A percentile compares a stretch with the other conserved stretches of the same genome.
These are phyloP conservation scores for Corythornis vintsioides DNA, from an alignment of 2,113 vertebrate genomes.

Conservation along the genomic window DNA sequence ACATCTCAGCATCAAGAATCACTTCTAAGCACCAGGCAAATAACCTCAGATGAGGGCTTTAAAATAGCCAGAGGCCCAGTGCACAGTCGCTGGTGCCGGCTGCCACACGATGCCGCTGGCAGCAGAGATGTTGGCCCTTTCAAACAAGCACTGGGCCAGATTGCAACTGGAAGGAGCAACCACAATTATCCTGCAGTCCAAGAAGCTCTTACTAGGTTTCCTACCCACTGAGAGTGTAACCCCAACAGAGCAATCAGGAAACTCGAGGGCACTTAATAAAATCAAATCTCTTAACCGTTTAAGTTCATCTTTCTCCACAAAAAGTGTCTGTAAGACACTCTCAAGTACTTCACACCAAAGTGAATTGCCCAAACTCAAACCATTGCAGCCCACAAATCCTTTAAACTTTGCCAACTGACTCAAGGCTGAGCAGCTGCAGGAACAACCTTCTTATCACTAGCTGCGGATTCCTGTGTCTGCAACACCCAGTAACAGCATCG, in stretches of 20 bases:
- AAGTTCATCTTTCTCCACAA: not conserved
- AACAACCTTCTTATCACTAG: conserved; percentile 2
- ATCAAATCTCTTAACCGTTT: not conserved
- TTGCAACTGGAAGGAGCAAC: not conserved
- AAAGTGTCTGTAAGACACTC: conserved; percentile 31
- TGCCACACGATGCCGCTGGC: not conserved
- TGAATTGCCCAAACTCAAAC: not conserved
- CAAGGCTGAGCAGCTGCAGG: conserved; percentile 17
- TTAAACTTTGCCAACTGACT: not conserved
- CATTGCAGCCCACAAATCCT: conserved; percentile 46
- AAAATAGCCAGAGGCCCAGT: not conserved
- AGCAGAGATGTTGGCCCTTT: not conserved
- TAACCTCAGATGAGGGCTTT: not conserved
- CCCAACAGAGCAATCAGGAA: not conserved
- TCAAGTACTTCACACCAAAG: not conserved
- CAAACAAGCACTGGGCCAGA: not conserved
- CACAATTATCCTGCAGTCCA: not conserved
- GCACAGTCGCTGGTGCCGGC: not conserved
- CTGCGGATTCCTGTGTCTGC: not conserved
- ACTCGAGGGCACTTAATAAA: not conserved
- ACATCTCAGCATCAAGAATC: not conserved
- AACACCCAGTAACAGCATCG: not conserved
- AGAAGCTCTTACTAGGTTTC: not conserved
- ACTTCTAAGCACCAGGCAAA: conserved; percentile 5
- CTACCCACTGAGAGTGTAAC: not conserved